Evolutionary conservation across 2,888 invertebrate species (phyloP).

Genomic region (Petrolisthes manimaculis): DNA sequence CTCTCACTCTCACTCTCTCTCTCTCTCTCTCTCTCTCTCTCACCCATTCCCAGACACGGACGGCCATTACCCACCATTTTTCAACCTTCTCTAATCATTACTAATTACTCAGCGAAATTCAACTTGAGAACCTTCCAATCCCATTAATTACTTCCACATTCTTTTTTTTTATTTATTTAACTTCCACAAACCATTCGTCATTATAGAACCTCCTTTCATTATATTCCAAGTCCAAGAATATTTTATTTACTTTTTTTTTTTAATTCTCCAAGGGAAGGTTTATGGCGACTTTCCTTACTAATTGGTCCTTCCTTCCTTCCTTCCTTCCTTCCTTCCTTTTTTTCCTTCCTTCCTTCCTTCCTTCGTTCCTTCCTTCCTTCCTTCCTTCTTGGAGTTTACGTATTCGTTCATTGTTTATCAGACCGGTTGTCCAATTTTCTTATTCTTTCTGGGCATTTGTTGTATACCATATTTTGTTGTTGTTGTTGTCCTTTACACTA

Average conservation of each 20-base stretch:
- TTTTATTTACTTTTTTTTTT: neutral
- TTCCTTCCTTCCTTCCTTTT: constrained; percentile 8
- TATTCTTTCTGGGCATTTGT: too few species aligned
- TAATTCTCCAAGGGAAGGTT: constrained; percentile 12
- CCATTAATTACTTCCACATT: constrained; percentile 34
- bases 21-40: constrained; percentile 12
- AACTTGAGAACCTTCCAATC: constrained; percentile 32
- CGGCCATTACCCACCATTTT: neutral
- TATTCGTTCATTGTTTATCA: neutral
- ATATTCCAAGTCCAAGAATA: too few species aligned
- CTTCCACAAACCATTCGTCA: constrained; percentile 41
- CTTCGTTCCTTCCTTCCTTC: neutral
- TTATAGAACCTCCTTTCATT: constrained; percentile 30
- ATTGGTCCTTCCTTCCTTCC: constrained; percentile 16
- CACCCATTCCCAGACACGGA: neutral
- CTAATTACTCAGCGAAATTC: constrained; percentile 43
- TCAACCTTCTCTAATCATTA: constrained; percentile 29
- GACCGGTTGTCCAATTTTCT: too few species aligned
- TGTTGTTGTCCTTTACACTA: neutral
- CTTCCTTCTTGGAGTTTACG: neutral
- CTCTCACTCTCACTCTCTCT: neutral
- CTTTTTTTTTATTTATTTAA: too few species aligned
- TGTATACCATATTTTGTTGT: neutral
- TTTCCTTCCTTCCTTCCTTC: neutral
- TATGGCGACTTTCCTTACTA: constrained; percentile 31